Conservation (phyloP, 2,113 vertebrate species). For the Oryzias javanicus region DNA sequence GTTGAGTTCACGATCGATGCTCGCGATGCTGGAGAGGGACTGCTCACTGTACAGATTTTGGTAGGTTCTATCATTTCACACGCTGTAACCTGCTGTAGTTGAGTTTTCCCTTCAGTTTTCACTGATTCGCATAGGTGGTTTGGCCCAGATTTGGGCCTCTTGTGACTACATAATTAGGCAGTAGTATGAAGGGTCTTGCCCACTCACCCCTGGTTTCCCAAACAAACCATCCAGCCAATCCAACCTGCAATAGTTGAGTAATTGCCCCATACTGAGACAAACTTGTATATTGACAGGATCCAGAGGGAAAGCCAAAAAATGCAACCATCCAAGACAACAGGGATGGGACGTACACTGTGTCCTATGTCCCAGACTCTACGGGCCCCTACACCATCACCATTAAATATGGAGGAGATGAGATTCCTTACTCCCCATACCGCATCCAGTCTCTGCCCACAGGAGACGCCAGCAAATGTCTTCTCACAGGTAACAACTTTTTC, state of each 20-base stretch:
- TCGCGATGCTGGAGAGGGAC: conserved; percentile 88
- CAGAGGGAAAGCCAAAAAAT: conserved; percentile 93
- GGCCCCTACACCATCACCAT: conserved; percentile 94
- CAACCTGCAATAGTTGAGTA: background rate
- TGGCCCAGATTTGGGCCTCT: too few species aligned
- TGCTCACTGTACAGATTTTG: conserved; percentile 91
- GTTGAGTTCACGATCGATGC: conserved; percentile 95
- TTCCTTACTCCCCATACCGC: conserved; percentile 90
- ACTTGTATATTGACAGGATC: conserved; percentile 79
- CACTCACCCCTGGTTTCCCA: background rate
- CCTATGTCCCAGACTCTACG: conserved; percentile 89
- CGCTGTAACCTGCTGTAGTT: background rate
- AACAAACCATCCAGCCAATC: too few species aligned
- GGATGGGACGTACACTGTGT: conserved; percentile 92
- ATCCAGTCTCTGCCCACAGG: conserved; percentile 88
- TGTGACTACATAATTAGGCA: too few species aligned
- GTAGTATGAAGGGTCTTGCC: too few species aligned
- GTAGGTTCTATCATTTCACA: conserved; percentile 65
- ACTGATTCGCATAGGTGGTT: too few species aligned
- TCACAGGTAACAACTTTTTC: conserved; percentile 80
- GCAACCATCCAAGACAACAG: conserved; percentile 92
- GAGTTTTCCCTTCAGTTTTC: background rate
- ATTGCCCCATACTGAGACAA: background rate
- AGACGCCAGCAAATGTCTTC: conserved; percentile 92
- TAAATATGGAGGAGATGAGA: conserved; percentile 93